phyloP scores from a whole-genome alignment of 2,888 invertebrate genomes.

The Polydrusus cervinus region DNA sequence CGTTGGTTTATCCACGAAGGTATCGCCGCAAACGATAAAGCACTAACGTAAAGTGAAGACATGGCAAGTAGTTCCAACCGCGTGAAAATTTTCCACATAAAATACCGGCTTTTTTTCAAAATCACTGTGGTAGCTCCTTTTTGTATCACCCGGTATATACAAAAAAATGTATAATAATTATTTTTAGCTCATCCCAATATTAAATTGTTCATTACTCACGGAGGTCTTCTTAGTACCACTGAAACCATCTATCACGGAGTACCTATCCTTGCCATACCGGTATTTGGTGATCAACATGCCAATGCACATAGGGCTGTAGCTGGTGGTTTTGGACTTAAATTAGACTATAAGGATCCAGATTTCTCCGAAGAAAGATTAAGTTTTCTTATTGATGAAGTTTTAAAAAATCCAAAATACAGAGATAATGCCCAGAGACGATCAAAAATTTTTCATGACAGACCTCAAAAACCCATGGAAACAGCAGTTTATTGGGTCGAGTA shows the following conservation, averaged over 20 bases:
- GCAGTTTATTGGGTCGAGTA: too few species aligned
- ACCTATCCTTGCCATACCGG: too few species aligned
- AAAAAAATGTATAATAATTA: too few species aligned
- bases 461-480: constrained; percentile 24
- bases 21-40: too few species aligned
- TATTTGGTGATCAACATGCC: constrained; percentile 48
- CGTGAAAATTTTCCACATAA: too few species aligned
- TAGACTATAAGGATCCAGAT: constrained; percentile 30
- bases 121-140: too few species aligned
- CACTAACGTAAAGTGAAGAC: too few species aligned
- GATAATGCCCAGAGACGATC: constrained; percentile 60
- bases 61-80: too few species aligned
- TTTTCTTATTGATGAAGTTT: constrained; percentile 35
- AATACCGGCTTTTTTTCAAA: too few species aligned
- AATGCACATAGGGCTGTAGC: constrained; percentile 71
- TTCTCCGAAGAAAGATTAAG: constrained; percentile 34
- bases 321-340: constrained; percentile 37
- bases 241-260: too few species aligned
- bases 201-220: constrained; percentile 72
- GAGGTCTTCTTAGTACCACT: neutral
- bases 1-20: too few species aligned
- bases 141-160: too few species aligned
- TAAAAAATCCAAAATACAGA: constrained; percentile 54
- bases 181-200: constrained; percentile 71
- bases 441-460: constrained; percentile 61